A percentile compares a stretch with the other conserved stretches of the same genome.
Conservation (phyloP, 2,797 vertebrate genomes). For the Fistularia tabacaria region DNA sequence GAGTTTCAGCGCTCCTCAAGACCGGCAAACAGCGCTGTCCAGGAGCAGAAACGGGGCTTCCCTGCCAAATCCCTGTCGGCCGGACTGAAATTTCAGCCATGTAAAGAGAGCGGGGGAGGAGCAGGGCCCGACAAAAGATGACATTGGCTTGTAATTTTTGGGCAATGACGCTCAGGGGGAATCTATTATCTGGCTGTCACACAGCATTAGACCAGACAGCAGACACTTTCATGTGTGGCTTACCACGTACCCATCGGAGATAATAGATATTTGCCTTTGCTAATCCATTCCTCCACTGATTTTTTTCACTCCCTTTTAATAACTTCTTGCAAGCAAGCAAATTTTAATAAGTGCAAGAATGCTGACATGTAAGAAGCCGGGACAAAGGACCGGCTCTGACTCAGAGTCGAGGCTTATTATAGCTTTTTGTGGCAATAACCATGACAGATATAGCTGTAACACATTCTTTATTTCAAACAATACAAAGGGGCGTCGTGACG, state of each 20-base stretch:
- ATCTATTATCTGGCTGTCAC: slow-evolving; percentile 82
- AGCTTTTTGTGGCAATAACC: slow-evolving; percentile 18
- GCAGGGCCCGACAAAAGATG: slow-evolving; percentile 77
- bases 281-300: slow-evolving; percentile 76
- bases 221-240: slow-evolving; percentile 84
- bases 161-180: slow-evolving; percentile 68
- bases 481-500: no score
- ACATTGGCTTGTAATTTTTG: slow-evolving; percentile 78
- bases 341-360: slow-evolving; percentile 69
- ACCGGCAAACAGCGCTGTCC: slow-evolving; percentile 51
- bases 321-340: slow-evolving; percentile 81
- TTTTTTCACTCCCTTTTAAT: slow-evolving; percentile 58
- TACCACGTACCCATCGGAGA: slow-evolving; percentile 79
- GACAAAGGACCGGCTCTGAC: slow-evolving; percentile 48
- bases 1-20: background rate
- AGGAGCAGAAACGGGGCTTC: slow-evolving; percentile 67
- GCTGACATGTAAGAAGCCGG: slow-evolving; percentile 70
- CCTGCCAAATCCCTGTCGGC: slow-evolving; percentile 67
- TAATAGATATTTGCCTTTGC: slow-evolving; percentile 78
- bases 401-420: slow-evolving; percentile 50
- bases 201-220: slow-evolving; percentile 79
- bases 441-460: no score
- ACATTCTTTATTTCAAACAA: no score
- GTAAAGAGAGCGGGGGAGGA: slow-evolving; percentile 64
- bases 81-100: slow-evolving; percentile 73